Evolutionary conservation across 2,797 vertebrate species (phyloP).

Genomic region (Anniella stebbinsi): DNA sequence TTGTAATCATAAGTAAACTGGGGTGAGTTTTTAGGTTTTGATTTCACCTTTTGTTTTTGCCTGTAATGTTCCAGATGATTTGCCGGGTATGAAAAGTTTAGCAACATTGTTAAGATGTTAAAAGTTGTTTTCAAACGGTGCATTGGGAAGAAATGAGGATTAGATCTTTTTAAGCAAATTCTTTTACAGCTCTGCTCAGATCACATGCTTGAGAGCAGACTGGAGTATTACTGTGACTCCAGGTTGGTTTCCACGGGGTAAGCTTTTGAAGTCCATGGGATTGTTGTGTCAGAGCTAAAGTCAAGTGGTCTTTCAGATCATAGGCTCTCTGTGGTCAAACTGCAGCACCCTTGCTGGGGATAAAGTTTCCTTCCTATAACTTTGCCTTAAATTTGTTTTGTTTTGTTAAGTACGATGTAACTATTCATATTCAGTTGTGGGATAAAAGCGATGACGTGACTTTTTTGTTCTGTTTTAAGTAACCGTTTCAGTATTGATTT

Average conservation of each 20-base stretch:
- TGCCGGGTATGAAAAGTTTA: not conserved
- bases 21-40: not conserved
- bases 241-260: not conserved
- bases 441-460: not conserved
- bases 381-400: not conserved
- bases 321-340: not conserved
- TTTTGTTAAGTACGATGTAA: not conserved
- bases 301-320: not conserved
- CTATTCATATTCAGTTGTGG: not conserved
- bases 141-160: not conserved
- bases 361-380: not conserved
- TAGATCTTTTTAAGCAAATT: not conserved
- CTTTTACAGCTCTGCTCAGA: no score
- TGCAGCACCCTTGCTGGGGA: not conserved
- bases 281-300: not conserved
- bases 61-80: not conserved
- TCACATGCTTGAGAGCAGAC: not conserved
- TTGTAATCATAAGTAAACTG: not conserved
- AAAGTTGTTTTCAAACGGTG: not conserved
- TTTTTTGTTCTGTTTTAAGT: not conserved
- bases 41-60: not conserved
- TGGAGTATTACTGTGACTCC: not conserved
- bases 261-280: not conserved
- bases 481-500: not conserved
- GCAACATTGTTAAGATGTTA: not conserved